phyloP scores from a whole-genome alignment of 2,888 invertebrate species.

The Liopterus haemorrhoidalis region DNA sequence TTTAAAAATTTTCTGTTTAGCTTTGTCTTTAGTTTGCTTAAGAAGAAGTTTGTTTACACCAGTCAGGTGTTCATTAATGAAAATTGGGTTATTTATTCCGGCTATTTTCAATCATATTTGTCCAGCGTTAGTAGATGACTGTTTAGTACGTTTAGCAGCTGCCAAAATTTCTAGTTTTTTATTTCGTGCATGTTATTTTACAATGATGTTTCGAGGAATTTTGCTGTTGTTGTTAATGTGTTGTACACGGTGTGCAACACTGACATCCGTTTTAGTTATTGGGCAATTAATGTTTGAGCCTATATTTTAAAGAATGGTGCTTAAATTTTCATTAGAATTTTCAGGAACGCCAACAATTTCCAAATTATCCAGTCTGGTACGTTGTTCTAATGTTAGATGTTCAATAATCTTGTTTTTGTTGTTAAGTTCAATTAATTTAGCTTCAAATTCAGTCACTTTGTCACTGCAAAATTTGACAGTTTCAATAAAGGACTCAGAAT shows the following conservation, averaged over 20 bases:
- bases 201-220: slow-evolving; percentile 6
- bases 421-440: background rate
- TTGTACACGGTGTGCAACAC: slow-evolving; percentile 1
- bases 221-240: background rate
- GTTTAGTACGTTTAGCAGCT: background rate
- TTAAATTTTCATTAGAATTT: background rate
- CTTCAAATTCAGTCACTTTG: slow-evolving; percentile 1
- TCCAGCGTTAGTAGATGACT: background rate
- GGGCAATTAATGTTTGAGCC: slow-evolving; percentile 1
- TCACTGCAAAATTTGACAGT: background rate
- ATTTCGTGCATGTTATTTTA: slow-evolving; percentile 1
- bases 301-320: background rate
- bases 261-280: background rate
- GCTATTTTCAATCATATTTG: no score
- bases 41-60: background rate
- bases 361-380: background rate
- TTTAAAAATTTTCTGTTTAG: background rate
- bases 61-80: slow-evolving; percentile 4
- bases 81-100: background rate
- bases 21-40: background rate
- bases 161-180: background rate
- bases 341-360: slow-evolving; percentile 7
- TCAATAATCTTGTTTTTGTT: background rate
- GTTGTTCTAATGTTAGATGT: background rate
- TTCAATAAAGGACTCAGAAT: no score